phyloP scores from a whole-genome alignment of 2,113 vertebrate genomes.

The Tyto alba region DNA sequence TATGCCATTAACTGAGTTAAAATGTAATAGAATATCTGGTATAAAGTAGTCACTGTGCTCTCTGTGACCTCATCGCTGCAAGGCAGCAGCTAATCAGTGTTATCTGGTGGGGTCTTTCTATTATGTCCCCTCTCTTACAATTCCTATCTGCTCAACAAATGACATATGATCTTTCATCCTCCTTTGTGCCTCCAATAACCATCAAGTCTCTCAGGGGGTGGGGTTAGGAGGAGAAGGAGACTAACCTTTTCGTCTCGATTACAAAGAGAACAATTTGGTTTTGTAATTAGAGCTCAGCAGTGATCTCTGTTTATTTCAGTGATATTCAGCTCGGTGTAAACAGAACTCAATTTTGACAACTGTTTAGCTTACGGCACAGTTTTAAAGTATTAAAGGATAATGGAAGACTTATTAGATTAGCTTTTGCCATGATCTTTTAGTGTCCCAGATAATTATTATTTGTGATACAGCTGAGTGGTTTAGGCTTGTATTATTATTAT shows the following conservation, averaged over 20 bases:
- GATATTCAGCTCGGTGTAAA: conserved; percentile 60
- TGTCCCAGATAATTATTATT: conserved; percentile 73
- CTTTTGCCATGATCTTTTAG: conserved; percentile 69
- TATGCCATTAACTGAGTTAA: conserved; percentile 21
- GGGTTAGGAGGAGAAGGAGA: not conserved
- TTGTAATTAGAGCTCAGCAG: conserved; percentile 55
- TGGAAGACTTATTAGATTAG: conserved; percentile 78
- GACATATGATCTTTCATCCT: not conserved
- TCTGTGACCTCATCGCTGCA: not conserved
- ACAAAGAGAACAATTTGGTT: conserved; percentile 55
- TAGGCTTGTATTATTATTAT: conserved; percentile 46
- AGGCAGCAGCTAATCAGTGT: conserved; percentile 4
- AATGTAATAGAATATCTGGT: conserved; percentile 13
- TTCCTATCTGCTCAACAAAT: not conserved
- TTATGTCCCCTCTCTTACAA: not conserved
- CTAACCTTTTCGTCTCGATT: conserved; percentile 54
- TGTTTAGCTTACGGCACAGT: conserved; percentile 69
- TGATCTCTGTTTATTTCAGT: conserved; percentile 53
- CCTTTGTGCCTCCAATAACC: not conserved
- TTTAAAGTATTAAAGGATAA: conserved; percentile 75
- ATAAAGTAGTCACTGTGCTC: not conserved
- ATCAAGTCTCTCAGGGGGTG: not conserved
- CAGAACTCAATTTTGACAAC: conserved; percentile 70
- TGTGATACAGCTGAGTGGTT: conserved; percentile 58
- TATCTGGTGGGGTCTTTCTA: not conserved